Evolutionary conservation across 2,113 vertebrate genomes (phyloP).

Genomic region (Dipodomys ordii): DNA sequence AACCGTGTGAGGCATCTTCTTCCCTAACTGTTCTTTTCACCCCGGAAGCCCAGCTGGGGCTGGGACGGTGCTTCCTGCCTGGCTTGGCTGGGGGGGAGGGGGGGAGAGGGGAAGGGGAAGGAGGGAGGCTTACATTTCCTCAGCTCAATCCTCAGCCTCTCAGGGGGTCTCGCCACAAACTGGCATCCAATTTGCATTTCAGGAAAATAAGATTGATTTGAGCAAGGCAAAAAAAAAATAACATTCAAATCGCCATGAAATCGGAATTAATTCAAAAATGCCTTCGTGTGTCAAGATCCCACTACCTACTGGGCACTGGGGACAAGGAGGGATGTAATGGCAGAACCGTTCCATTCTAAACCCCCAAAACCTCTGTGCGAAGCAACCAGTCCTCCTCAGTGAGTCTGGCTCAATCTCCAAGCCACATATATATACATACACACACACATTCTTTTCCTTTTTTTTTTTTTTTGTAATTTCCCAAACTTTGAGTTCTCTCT

Average conservation of each 20-base stretch:
- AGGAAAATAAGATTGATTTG: constrained; percentile 58
- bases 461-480: constrained; percentile 15
- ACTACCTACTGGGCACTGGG: not conserved
- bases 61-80: too few relatives aligned
- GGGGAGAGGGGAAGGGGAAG: not conserved
- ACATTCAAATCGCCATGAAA: constrained; percentile 58
- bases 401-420: not conserved
- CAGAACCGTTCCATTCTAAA: not conserved
- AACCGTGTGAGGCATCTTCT: too few relatives aligned
- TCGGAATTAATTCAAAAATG: constrained; percentile 68
- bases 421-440: not conserved
- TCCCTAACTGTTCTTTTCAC: too few relatives aligned
- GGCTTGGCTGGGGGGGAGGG: not conserved
- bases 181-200: constrained; percentile 50
- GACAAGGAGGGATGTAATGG: not conserved
- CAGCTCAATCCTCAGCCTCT: not conserved
- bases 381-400: not conserved
- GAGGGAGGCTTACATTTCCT: too few relatives aligned
- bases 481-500: constrained; percentile 32
- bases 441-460: too few relatives aligned
- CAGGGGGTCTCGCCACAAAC: not conserved
- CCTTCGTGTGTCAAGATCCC: constrained; percentile 45
- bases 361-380: accelerated
- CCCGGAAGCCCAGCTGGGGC: too few relatives aligned
- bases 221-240: constrained; percentile 57